Conservation (phyloP, 1,140 invertebrate genomes). For the Leptinotarsa undecemlineata region DNA sequence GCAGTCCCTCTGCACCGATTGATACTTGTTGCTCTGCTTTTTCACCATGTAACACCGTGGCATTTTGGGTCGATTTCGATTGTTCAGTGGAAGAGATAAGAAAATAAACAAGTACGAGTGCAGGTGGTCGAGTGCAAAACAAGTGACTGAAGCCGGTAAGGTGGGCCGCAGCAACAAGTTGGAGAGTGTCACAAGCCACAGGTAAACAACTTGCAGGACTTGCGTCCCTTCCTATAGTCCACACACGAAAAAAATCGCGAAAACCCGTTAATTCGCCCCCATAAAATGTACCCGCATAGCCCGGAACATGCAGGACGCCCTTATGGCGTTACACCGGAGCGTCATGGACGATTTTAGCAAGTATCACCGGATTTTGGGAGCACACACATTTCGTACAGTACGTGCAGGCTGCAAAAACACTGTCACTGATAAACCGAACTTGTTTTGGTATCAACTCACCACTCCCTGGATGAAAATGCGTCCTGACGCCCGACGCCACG, state of each 20-base stretch:
- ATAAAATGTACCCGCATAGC: not conserved
- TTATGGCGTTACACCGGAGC: not conserved
- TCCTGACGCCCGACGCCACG: slow-evolving; percentile 46
- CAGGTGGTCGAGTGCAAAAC: slow-evolving; percentile 50
- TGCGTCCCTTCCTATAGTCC: too few species aligned
- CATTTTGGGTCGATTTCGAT: slow-evolving; percentile 46
- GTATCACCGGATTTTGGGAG: not conserved
- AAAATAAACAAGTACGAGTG: slow-evolving; percentile 24
- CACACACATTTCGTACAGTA: too few species aligned
- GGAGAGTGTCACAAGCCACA: slow-evolving; percentile 48
- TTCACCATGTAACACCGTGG: slow-evolving; percentile 63
- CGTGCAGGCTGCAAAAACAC: not conserved
- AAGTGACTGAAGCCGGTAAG: slow-evolving; percentile 40
- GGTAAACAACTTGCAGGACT: slow-evolving; percentile 47
- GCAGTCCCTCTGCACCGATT: slow-evolving; percentile 42
- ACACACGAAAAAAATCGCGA: not conserved
- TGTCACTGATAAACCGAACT: not conserved
- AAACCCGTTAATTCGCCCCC: not conserved
- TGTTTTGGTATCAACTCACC: slow-evolving; percentile 41
- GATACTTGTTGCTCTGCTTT: slow-evolving; percentile 59
- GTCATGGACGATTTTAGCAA: slow-evolving; percentile 15
- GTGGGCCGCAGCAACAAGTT: slow-evolving; percentile 52
- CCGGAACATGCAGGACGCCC: not conserved
- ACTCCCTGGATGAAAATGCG: slow-evolving; percentile 50
- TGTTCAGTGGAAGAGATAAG: not conserved